Percentiles rank a stretch among this genome's conserved stretches.
Evolutionary conservation across 2,113 vertebrate species (phyloP).

Genomic region (Cebus imitator): DNA sequence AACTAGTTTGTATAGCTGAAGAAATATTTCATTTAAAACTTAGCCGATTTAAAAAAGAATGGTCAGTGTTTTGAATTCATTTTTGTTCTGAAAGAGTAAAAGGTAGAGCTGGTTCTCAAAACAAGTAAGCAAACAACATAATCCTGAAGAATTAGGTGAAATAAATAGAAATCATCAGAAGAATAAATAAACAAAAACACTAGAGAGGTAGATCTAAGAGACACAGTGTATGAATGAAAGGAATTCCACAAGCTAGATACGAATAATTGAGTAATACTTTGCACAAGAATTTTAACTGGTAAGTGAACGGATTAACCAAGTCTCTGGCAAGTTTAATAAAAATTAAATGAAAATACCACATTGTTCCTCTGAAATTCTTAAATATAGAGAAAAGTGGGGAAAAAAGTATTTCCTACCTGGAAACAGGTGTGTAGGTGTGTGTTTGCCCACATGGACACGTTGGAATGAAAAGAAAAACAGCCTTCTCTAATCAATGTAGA

Average conservation of each 20-base stretch:
- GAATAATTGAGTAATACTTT: background rate
- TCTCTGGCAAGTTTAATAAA: background rate
- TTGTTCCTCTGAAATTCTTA: background rate
- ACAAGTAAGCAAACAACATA: background rate
- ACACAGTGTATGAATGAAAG: background rate
- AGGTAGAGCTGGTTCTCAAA: background rate
- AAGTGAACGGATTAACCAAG: background rate
- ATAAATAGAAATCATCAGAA: background rate
- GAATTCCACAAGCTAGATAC: background rate
- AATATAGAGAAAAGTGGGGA: background rate
- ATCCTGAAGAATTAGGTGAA: background rate
- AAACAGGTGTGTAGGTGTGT: background rate
- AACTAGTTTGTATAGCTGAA: background rate
- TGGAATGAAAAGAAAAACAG: background rate
- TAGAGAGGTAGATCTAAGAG: background rate
- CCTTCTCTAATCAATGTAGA: background rate
- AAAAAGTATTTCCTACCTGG: background rate
- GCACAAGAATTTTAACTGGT: background rate
- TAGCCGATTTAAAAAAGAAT: background rate
- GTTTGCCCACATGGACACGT: fast-evolving
- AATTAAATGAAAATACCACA: background rate
- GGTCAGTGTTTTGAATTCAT: background rate
- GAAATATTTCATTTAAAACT: background rate
- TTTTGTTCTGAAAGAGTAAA: background rate
- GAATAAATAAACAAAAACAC: background rate